A percentile compares a stretch with the other conserved stretches of the same genome.
These are phyloP conservation scores for Bilobella aurantiaca DNA, from an alignment of 1,140 invertebrate genomes.

Conservation along the genomic window DNA sequence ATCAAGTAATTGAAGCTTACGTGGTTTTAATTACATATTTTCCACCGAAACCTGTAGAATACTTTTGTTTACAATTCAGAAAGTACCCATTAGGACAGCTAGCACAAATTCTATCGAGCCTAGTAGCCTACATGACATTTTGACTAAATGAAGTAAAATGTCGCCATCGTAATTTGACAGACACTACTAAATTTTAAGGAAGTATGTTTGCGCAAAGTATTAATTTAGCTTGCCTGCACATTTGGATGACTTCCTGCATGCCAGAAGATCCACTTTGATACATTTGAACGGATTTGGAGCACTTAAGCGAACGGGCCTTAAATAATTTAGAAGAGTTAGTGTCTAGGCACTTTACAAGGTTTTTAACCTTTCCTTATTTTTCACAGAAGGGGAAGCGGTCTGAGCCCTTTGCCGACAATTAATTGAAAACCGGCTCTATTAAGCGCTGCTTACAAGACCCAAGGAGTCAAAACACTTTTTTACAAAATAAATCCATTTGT, in stretches of 20 bases:
- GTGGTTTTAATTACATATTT: too few species aligned
- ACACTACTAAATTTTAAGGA: not conserved
- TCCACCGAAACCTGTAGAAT: too few species aligned
- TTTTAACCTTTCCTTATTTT: not conserved
- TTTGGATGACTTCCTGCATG: slow-evolving; percentile 33
- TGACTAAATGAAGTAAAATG: not conserved
- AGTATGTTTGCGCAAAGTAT: not conserved
- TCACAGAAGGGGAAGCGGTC: not conserved
- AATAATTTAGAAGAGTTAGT: not conserved
- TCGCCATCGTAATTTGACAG: too few species aligned
- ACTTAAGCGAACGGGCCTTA: not conserved
- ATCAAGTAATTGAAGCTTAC: too few species aligned
- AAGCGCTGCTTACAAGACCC: not conserved
- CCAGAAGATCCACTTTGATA: slow-evolving; percentile 18
- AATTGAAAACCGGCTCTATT: not conserved
- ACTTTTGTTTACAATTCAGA: too few species aligned
- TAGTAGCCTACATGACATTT: too few species aligned
- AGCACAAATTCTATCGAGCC: too few species aligned
- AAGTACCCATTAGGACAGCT: too few species aligned
- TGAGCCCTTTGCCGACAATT: not conserved
- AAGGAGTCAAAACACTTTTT: not conserved
- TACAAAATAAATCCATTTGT: not conserved
- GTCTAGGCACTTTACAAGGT: not conserved
- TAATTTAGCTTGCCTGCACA: slow-evolving; percentile 24
- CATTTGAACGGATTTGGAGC: slow-evolving; percentile 4